Percentiles rank a stretch among this genome's conserved stretches.
Evolutionary conservation across 2,113 vertebrate genomes (phyloP).

Genomic region (Semicossyphus pulcher): DNA sequence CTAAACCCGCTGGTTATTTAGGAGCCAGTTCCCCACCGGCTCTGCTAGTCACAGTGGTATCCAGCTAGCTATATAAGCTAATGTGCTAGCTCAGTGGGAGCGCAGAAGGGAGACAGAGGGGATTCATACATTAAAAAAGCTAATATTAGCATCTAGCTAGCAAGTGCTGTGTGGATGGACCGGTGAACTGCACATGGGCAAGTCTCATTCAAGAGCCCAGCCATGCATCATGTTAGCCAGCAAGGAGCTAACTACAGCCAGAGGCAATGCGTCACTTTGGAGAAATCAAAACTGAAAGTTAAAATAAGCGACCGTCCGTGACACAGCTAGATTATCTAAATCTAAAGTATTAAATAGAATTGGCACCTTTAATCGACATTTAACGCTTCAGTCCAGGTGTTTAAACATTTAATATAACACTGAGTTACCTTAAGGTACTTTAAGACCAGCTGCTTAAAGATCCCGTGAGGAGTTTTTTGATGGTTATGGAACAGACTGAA

Average conservation of each 20-base stretch:
- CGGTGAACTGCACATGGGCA: constrained; percentile 7
- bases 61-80: constrained; percentile 54
- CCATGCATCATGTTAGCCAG: background rate
- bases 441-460: too few species aligned
- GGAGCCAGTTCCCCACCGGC: constrained; percentile 2
- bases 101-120: constrained; percentile 7
- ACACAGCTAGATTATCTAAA: background rate
- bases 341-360: background rate
- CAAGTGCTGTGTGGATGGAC: constrained; percentile 3
- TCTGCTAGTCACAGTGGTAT: constrained; percentile 8
- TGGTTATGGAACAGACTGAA: too few species aligned
- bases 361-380: background rate
- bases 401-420: too few species aligned
- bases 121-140: constrained; percentile 55
- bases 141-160: constrained; percentile 69
- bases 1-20: background rate
- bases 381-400: too few species aligned
- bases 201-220: background rate
- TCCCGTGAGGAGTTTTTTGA: too few species aligned
- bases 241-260: background rate
- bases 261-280: background rate
- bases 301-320: background rate
- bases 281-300: constrained; percentile 69
- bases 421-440: too few species aligned
- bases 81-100: constrained; percentile 36